A percentile compares a stretch with the other conserved stretches of the same genome.
phyloP scores from a whole-genome alignment of 2,797 vertebrate genomes.

The Danio aesculapii region DNA sequence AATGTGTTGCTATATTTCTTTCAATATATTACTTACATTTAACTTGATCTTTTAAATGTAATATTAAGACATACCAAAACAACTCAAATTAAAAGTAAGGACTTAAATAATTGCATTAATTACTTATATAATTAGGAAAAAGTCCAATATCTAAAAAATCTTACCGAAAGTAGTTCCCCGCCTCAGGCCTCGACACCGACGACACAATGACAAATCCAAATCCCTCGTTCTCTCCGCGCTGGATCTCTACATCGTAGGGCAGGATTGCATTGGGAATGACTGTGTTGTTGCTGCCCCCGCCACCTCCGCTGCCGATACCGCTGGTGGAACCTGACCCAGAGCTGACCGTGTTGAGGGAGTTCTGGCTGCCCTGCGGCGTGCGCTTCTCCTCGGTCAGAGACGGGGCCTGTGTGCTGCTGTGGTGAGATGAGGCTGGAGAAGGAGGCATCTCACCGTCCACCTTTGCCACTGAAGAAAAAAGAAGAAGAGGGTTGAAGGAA shows the following conservation, averaged over 20 bases:
- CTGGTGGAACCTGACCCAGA: conserved; percentile 90
- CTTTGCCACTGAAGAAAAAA: conserved; percentile 79
- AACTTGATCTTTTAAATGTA: too few relatives aligned
- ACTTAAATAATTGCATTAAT: too few relatives aligned
- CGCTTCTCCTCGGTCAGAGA: conserved; percentile 89
- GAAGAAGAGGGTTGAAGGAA: conserved; percentile 5
- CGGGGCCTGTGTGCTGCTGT: conserved; percentile 88
- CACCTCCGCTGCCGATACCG: conserved; percentile 85
- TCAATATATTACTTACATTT: too few relatives aligned
- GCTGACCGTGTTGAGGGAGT: conserved; percentile 90
- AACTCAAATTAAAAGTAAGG: too few relatives aligned
- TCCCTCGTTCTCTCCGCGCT: conserved; percentile 93
- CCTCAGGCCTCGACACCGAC: conserved; percentile 93
- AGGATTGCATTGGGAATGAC: conserved; percentile 83
- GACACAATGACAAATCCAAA: conserved; percentile 99
- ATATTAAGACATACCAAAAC: too few relatives aligned
- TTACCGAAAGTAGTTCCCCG: conserved; percentile 97
- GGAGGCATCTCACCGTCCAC: conserved; percentile 86
- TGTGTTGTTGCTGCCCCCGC: conserved; percentile 70
- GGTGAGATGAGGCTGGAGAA: conserved; percentile 89
- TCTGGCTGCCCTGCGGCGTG: conserved; percentile 90
- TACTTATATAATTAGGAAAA: too few relatives aligned
- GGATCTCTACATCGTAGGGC: conserved; percentile 97
- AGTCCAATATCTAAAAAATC: conserved; percentile 58
- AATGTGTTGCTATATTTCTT: too few relatives aligned